Percentiles rank a stretch among this genome's conserved stretches.
Conservation (phyloP, 1,140 invertebrate species). For the Heliconius nattereri region DNA sequence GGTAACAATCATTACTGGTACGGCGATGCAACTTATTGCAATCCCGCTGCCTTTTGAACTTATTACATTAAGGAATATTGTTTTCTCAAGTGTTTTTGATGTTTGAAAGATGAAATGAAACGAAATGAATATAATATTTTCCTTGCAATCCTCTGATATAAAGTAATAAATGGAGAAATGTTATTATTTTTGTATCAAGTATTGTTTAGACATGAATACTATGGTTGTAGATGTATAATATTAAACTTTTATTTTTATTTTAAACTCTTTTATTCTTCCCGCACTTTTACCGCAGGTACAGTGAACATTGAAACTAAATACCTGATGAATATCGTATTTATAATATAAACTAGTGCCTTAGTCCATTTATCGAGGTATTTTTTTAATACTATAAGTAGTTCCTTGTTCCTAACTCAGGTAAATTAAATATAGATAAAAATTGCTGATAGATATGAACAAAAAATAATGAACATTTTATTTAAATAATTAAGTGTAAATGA, state of each 20-base stretch:
- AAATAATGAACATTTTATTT: not conserved
- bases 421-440: too few species aligned
- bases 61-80: conserved; percentile 50
- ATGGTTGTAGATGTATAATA: too few species aligned
- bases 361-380: too few species aligned
- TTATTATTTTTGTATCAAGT: not conserved
- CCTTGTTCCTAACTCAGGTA: too few species aligned
- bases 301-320: too few species aligned
- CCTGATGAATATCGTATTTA: too few species aligned
- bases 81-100: conserved; percentile 37
- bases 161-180: not conserved
- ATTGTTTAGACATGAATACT: too few species aligned
- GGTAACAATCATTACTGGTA: conserved; percentile 25
- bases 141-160: not conserved
- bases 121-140: not conserved
- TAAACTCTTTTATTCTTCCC: too few species aligned
- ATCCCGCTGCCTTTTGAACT: conserved; percentile 41
- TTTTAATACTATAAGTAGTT: too few species aligned
- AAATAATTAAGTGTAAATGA: not conserved
- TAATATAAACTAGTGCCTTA: too few species aligned
- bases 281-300: too few species aligned
- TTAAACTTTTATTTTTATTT: too few species aligned
- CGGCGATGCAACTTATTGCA: conserved; percentile 46
- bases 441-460: not conserved
- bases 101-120: conserved; percentile 31